Base-by-base conservation (phyloP, 1,140 invertebrate species). In the Neodiprion fabricii region DNA sequence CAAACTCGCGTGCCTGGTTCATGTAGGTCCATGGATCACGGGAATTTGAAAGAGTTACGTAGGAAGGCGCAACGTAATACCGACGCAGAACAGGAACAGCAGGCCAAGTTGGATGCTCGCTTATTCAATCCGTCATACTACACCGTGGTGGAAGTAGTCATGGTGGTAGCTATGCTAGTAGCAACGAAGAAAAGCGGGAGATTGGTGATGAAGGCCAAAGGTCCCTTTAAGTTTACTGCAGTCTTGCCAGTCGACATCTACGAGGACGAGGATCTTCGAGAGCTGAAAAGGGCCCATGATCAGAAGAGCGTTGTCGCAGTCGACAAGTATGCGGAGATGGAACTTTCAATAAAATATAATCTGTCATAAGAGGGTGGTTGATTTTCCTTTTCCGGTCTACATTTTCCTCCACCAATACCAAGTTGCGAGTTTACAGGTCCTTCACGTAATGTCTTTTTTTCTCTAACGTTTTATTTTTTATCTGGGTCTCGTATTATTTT, bases 141-240 rank as follows among this genome's bases (percentile, higher is more conserved):
- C 70, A 8, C 65, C 0, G 23, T 75, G 7, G 76, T 65, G 0
- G 80, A 82, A 48, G 48, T 81, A 1, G 79, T 82, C 1, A 74
- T 84, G 74, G 70, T 79, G 5, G 67, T 12, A 10, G 53, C 78
- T 8, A 72, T 49, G 8, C 72, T 67, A 23, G 21, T 53, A 10
- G 49, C 77, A 4, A 78, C 76, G 10, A 79, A 79, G 8, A 48
- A 72, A 8, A 82, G 79, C 70, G 61, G 69, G 9, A 82, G 80
- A 53, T 61, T 82, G 9, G 28, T 67, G 9, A 67, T 77, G 0
- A 81, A 76, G 72, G 75, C 74, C n/a, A 80, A 79, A 47, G 81
- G 81, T 7, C 79, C 80, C 7, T 85, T 82, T 76, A 78, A 76
- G 70, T 74, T 85, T 8, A 78, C 76, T 7, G 78, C 81, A 66